phyloP scores from a whole-genome alignment of 2,888 invertebrate genomes.

The Sympetrum striolatum region DNA sequence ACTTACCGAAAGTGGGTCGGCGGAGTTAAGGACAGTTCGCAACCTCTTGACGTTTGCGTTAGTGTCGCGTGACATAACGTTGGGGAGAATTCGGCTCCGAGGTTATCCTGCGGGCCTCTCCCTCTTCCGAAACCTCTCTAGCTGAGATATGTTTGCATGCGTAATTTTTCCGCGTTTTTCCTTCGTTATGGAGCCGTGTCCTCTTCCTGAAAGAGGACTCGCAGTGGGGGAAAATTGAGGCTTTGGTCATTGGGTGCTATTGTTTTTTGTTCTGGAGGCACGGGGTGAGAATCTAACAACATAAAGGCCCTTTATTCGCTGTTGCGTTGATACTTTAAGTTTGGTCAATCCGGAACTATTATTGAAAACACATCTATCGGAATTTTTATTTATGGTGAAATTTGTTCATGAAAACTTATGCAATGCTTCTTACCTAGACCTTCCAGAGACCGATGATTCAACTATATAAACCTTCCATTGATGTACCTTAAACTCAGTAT shows the following conservation, averaged over 20 bases:
- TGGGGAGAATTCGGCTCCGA: not conserved
- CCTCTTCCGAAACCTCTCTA: not conserved
- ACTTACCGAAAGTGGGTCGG: not conserved
- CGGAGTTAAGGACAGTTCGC: not conserved
- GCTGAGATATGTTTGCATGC: not conserved
- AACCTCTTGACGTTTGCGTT: not conserved
- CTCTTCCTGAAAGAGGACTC: not conserved
- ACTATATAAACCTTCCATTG: too few relatives aligned
- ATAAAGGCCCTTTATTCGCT: too few relatives aligned
- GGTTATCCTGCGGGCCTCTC: not conserved
- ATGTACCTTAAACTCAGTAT: too few relatives aligned
- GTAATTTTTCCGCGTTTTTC: not conserved
- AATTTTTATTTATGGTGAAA: too few relatives aligned
- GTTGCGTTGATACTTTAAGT: too few relatives aligned
- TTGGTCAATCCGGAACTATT: too few relatives aligned
- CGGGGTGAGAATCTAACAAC: too few relatives aligned
- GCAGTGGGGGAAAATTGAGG: not conserved
- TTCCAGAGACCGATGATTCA: too few relatives aligned
- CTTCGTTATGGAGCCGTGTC: not conserved
- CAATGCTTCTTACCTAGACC: too few relatives aligned
- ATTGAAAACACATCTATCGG: too few relatives aligned
- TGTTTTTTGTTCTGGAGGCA: too few relatives aligned
- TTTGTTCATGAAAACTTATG: too few relatives aligned
- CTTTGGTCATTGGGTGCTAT: not conserved
- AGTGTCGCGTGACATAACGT: not conserved